Evolutionary conservation across 2,113 vertebrate genomes (phyloP), one percentile per base, ranked within the genome.

Genomic region (Passer montanus): DNA sequence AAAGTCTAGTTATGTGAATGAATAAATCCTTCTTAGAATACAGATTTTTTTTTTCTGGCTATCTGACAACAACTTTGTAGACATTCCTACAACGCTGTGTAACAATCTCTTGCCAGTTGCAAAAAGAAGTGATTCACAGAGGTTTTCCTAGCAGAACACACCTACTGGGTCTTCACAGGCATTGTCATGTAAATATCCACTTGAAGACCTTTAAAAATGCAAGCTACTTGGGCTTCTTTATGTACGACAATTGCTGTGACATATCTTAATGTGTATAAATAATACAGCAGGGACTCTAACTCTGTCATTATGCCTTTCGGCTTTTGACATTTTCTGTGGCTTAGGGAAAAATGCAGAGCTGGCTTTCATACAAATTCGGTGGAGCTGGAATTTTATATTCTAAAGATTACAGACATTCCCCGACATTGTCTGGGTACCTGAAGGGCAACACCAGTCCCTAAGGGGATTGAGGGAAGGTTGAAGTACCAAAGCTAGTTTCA

Each of bases 201-300:
- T 44, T 84, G 46, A 83, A 89, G 39, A 85, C 39, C 39, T 94
- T 89, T 84, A 49, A 89, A 93, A 87, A 58, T 52, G 67, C 21
- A 50, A 66, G 11, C 9, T 90, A 56, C 35, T 50, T 49, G 20
- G 31, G 7, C 7, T 73, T 80, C 46, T 69, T 83, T 77, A 46
- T 80, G 18, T 84, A 78, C 24, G 28, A 85, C 63, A 80, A 44
- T 60, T 84, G 72, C 50, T 79, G 63, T 87, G n/a, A 52, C 47
- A 30, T 67, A 56, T 52, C 46, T 76, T 96, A 91, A 59, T 86
- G 30, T 69, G 74, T 92, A 44, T 86, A 87, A 92, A 68, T 84
- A 92, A 63, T 74, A 37, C 49, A 89, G 28, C 59, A 78, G 49
- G 31, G 53, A 33, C 16, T 94, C 41, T 85, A 87, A 79, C 90